Conservation (phyloP, 1,140 invertebrate species). For the Ceratina calcarata region DNA sequence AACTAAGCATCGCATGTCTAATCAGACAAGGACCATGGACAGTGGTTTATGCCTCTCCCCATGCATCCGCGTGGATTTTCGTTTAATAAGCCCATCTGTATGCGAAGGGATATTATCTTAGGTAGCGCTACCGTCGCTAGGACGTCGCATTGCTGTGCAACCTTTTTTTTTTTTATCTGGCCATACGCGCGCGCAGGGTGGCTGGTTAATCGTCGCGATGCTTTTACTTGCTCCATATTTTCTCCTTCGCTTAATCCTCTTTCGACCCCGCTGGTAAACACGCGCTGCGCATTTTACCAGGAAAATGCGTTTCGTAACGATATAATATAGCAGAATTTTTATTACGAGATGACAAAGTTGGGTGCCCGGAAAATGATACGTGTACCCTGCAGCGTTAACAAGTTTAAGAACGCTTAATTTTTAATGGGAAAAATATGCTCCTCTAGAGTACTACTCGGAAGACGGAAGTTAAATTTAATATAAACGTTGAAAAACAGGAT, state of each 20-base stretch:
- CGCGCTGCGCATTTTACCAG: background rate
- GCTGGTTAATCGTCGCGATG: background rate
- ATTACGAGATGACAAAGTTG: background rate
- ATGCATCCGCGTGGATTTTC: slow-evolving; percentile 51
- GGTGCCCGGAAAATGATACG: background rate
- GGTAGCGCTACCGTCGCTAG: slow-evolving; percentile 17
- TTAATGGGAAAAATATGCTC: no score
- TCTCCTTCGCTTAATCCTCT: background rate
- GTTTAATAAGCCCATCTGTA: slow-evolving; percentile 64
- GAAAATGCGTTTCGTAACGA: background rate
- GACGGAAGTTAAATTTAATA: no score
- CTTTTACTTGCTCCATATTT: background rate
- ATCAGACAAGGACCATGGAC: slow-evolving; percentile 58
- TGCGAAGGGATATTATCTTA: slow-evolving; percentile 60
- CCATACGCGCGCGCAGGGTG: background rate
- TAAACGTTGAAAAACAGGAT: no score
- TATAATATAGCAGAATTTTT: background rate
- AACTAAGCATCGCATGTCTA: slow-evolving; percentile 49
- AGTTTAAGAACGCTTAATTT: no score
- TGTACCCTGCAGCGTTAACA: no score
- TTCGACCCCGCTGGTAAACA: background rate
- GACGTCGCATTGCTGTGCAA: slow-evolving; percentile 5
- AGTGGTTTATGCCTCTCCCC: slow-evolving; percentile 54
- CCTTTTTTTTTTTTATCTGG: slow-evolving; percentile 29
- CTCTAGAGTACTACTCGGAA: no score